Evolutionary conservation across 2,797 vertebrate genomes (phyloP).

Genomic region (Buceros bicornis): DNA sequence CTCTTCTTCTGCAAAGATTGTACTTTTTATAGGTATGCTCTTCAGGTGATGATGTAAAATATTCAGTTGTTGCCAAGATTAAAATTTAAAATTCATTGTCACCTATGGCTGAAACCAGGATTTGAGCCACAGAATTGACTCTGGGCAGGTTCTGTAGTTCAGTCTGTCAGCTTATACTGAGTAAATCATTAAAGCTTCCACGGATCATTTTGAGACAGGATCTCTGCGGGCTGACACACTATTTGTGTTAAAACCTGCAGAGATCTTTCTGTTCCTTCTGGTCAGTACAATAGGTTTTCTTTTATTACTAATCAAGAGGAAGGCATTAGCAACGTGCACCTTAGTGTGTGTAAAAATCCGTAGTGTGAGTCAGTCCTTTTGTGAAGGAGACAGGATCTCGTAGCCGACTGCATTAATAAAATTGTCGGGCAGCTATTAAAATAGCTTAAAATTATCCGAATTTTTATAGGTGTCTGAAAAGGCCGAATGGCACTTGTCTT

Average conservation of each 20-base stretch:
- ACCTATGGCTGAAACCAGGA: not conserved
- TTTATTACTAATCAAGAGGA: conserved; percentile 44
- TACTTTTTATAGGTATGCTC: not conserved
- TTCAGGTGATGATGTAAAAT: conserved; percentile 20
- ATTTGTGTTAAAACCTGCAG: conserved; percentile 19
- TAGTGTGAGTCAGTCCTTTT: conserved; percentile 32
- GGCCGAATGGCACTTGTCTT: conserved; percentile 56
- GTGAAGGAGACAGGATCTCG: conserved; percentile 42
- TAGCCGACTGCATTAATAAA: conserved; percentile 61
- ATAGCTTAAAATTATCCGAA: conserved; percentile 58
- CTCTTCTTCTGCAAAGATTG: not conserved
- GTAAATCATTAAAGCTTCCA: conserved; percentile 50
- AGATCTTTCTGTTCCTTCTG: conserved; percentile 48
- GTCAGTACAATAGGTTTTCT: conserved; percentile 30
- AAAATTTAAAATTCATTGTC: conserved; percentile 44
- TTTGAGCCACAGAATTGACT: conserved; percentile 40
- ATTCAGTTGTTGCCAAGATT: conserved; percentile 9
- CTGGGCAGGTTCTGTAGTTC: not conserved
- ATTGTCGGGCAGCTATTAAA: conserved; percentile 67
- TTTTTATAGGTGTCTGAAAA: conserved; percentile 68
- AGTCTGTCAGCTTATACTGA: conserved; percentile 30
- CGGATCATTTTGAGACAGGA: not conserved
- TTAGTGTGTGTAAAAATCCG: conserved; percentile 2
- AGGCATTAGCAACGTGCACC: not conserved
- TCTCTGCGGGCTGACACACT: not conserved